Conservation (phyloP, 2,888 invertebrate genomes). For the Phlogophora meticulosa region DNA sequence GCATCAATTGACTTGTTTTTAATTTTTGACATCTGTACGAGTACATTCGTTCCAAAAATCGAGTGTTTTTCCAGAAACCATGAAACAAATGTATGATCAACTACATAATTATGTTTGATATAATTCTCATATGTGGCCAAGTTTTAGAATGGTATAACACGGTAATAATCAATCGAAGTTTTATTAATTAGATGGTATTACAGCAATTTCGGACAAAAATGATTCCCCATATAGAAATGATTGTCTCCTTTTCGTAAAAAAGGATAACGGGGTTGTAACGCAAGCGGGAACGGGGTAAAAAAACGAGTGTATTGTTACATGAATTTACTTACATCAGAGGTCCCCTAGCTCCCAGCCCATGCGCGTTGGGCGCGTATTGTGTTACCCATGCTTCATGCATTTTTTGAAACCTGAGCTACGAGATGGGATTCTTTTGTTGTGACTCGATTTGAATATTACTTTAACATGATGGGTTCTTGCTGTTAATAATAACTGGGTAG, state of each 20-base stretch:
- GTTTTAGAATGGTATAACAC: not conserved
- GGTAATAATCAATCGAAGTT: not conserved
- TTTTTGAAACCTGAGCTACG: conserved; percentile 86
- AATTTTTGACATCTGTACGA: no score
- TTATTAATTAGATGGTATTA: not conserved
- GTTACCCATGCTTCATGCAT: conserved; percentile 85
- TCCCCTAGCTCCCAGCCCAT: conserved; percentile 68
- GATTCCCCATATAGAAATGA: not conserved
- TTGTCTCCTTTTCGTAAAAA: conserved; percentile 28
- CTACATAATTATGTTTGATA: no score
- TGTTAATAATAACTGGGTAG: conserved; percentile 75
- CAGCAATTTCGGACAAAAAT: not conserved
- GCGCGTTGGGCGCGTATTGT: conserved; percentile 84
- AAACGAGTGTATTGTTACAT: conserved; percentile 70
- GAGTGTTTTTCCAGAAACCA: no score
- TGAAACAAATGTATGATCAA: not conserved
- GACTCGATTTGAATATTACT: conserved; percentile 88
- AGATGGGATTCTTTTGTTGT: conserved; percentile 87
- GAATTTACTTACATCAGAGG: conserved; percentile 66
- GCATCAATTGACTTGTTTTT: no score
- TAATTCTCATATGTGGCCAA: no score
- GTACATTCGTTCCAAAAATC: no score
- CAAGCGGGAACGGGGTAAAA: conserved; percentile 46
- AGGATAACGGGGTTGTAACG: conserved; percentile 47
- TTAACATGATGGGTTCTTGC: conserved; percentile 82